Percentiles rank a stretch among this genome's conserved stretches.
These are phyloP conservation scores for Calypte anna DNA, from an alignment of 2,113 vertebrate genomes.

Conservation along the genomic window DNA sequence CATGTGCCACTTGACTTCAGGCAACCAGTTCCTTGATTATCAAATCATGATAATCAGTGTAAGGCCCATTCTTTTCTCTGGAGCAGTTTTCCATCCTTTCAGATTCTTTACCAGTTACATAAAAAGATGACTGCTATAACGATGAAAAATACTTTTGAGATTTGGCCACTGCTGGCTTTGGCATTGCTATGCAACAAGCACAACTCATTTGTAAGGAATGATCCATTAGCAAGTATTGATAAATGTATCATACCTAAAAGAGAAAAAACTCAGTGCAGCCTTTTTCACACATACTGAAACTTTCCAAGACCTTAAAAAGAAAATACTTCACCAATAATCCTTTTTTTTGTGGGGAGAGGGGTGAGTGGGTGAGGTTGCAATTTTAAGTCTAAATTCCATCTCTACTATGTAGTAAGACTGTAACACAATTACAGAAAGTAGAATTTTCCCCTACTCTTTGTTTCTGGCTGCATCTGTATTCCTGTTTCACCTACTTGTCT, in stretches of 20 bases:
- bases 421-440: neutral
- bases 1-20: constrained; percentile 39
- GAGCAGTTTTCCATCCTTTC: neutral
- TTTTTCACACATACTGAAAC: neutral
- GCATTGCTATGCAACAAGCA: neutral
- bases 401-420: neutral
- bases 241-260: neutral
- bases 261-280: neutral
- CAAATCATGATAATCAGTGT: constrained; percentile 28
- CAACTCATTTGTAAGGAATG: neutral
- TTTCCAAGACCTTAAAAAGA: neutral
- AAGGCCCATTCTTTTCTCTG: neutral
- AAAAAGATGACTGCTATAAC: neutral
- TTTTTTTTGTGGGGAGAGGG: neutral
- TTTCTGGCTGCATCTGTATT: neutral
- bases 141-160: neutral
- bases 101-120: neutral
- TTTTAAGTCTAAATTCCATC: neutral
- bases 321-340: neutral
- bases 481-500: neutral
- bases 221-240: neutral
- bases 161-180: neutral
- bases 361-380: no score
- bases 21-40: constrained; percentile 42
- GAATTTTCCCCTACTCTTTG: neutral